These are phyloP conservation scores for Sebastes hubbsi DNA, from an alignment of 2,797 vertebrate species.

Conservation along the genomic window DNA sequence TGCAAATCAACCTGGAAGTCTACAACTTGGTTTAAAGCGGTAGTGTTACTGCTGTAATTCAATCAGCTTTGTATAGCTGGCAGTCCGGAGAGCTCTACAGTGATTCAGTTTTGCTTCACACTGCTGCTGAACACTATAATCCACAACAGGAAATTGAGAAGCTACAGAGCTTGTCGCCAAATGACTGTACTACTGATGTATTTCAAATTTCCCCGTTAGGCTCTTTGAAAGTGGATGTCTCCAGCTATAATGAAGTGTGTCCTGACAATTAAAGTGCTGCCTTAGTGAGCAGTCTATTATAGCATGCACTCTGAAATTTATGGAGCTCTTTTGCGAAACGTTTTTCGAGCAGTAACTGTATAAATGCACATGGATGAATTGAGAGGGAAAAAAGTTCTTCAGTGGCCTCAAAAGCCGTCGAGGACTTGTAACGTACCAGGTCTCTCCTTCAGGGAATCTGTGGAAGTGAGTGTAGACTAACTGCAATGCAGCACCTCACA, in stretches of 20 bases:
- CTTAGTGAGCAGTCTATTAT: constrained; percentile 41
- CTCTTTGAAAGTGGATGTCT: constrained; percentile 61
- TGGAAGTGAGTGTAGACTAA: constrained; percentile 52
- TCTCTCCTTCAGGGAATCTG: constrained; percentile 58
- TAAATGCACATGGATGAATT: constrained; percentile 50
- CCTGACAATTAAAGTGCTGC: constrained; percentile 65
- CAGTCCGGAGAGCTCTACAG: constrained; percentile 39
- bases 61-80: constrained; percentile 42
- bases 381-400: constrained; percentile 37
- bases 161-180: constrained; percentile 50
- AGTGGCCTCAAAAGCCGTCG: constrained; percentile 24
- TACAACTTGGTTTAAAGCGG: constrained; percentile 78
- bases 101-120: constrained; percentile 38
- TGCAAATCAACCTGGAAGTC: constrained; percentile 86
- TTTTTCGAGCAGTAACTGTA: constrained; percentile 34
- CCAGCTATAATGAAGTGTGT: constrained; percentile 61
- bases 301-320: constrained; percentile 48
- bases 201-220: constrained; percentile 55
- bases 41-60: constrained; percentile 13
- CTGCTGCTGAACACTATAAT: constrained; percentile 58
- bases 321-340: constrained; percentile 31
- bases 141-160: constrained; percentile 63
- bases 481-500: constrained; percentile 54
- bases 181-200: constrained; percentile 65
- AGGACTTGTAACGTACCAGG: constrained; percentile 35